phyloP scores from a whole-genome alignment of 2,113 vertebrate genomes.

The Myiopsitta monachus region DNA sequence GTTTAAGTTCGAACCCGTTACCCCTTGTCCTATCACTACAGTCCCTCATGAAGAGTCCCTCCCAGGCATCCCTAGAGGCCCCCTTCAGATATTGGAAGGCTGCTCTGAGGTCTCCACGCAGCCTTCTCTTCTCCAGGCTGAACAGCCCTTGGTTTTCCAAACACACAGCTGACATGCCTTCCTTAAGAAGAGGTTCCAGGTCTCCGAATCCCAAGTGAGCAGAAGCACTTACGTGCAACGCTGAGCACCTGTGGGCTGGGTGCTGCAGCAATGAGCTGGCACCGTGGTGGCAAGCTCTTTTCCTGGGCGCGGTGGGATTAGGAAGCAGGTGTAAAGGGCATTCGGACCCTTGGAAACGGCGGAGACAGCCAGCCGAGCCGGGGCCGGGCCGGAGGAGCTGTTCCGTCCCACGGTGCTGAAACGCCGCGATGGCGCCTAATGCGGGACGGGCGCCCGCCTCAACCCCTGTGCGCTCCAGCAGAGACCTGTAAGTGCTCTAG shows the following conservation, averaged over 20 bases:
- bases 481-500: neutral
- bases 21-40: too few species aligned
- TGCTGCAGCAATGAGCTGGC: neutral
- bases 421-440: neutral
- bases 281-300: accelerated
- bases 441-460: neutral
- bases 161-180: neutral
- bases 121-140: too few species aligned
- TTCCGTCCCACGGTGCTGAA: constrained; percentile 72
- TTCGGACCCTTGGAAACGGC: accelerated
- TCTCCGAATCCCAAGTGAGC: neutral
- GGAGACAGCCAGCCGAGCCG: neutral
- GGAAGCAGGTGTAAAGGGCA: too few species aligned
- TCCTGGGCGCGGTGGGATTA: accelerated
- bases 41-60: too few species aligned
- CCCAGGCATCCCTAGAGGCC: too few species aligned
- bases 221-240: neutral
- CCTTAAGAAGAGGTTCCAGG: neutral
- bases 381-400: constrained; percentile 44
- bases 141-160: neutral
- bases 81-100: too few species aligned
- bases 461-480: neutral
- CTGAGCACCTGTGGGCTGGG: neutral
- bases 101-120: too few species aligned
- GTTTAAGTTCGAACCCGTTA: too few species aligned